Evolutionary conservation across 2,888 invertebrate genomes (phyloP).

Genomic region (Ophonus ardosiacus): DNA sequence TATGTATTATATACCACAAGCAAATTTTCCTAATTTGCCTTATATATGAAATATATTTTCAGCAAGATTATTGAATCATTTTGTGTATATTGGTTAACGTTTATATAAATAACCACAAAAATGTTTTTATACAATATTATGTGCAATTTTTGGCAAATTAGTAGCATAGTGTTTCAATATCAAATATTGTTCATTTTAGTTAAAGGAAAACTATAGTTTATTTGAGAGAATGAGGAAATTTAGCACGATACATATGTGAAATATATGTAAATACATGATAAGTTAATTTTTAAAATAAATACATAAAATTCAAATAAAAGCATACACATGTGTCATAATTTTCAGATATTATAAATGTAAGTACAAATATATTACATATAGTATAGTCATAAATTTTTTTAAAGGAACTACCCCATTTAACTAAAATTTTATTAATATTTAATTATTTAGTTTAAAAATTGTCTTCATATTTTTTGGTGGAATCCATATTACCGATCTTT

Average conservation of each 20-base stretch:
- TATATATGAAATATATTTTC: not conserved
- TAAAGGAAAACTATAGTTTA: not conserved
- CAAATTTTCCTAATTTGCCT: constrained; percentile 5
- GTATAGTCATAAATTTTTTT: not conserved
- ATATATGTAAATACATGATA: not conserved
- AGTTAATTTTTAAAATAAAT: too few species aligned
- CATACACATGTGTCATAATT: too few species aligned
- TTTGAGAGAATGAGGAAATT: not conserved
- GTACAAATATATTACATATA: not conserved
- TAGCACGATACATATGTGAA: too few species aligned
- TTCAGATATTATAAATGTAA: not conserved
- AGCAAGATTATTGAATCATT: constrained; percentile 18
- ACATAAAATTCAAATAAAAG: too few species aligned
- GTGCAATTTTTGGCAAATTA: constrained; percentile 11
- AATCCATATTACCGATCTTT: too few species aligned
- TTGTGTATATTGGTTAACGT: not conserved
- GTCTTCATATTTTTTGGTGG: too few species aligned
- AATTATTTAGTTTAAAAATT: too few species aligned
- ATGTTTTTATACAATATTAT: not conserved
- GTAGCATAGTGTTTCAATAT: not conserved
- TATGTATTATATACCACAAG: constrained; percentile 29
- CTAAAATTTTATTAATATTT: too few species aligned
- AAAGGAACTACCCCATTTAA: too few species aligned
- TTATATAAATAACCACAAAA: not conserved
- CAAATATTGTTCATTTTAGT: not conserved